Conservation (phyloP, 2,113 vertebrate species). For the Zosterops japonicus region DNA sequence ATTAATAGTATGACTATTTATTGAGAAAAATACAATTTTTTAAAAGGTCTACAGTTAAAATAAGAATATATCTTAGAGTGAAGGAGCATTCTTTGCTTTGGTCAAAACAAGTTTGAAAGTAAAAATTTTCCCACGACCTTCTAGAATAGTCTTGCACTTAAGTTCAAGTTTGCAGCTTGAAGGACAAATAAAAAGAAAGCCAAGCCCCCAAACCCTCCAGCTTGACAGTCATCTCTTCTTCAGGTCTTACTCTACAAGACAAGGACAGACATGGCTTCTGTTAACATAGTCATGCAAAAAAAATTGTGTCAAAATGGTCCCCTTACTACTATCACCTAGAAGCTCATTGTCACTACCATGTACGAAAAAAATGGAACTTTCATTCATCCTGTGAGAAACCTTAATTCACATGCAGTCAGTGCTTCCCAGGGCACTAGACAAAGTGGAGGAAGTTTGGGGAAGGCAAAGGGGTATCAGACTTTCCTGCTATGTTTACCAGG, state of each 20-base stretch:
- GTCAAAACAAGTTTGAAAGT: background rate
- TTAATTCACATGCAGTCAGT: background rate
- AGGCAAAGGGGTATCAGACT: background rate
- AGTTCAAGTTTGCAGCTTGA: background rate
- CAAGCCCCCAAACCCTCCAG: background rate
- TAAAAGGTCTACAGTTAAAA: background rate
- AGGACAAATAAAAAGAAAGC: background rate
- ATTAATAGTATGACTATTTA: background rate
- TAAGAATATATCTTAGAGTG: background rate
- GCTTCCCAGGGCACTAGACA: background rate
- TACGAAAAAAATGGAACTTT: background rate
- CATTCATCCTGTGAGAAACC: background rate
- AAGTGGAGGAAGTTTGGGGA: background rate
- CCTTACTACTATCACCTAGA: background rate
- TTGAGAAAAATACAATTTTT: background rate
- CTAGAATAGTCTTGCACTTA: background rate
- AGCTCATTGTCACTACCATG: background rate
- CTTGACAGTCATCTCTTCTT: background rate
- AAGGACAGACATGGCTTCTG: background rate
- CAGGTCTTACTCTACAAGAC: background rate
- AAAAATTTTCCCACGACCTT: background rate
- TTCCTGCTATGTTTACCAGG: background rate
- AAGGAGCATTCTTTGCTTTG: background rate
- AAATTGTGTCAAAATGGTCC: background rate
- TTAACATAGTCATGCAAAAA: background rate